Conservation (phyloP, 2,113 vertebrate species). For the Protobothrops mucrosquamatus region DNA sequence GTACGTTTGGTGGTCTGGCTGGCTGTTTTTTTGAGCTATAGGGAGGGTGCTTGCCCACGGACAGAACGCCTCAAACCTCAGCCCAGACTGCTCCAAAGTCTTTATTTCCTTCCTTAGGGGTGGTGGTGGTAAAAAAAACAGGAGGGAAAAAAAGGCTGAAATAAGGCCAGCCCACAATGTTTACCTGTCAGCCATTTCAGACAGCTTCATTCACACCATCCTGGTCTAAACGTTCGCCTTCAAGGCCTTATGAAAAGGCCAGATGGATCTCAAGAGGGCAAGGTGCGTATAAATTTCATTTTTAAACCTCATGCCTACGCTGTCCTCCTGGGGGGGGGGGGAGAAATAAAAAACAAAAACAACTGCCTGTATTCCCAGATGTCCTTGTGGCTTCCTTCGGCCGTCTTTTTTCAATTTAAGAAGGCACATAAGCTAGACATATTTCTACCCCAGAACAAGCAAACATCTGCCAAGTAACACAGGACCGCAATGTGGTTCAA, state of each 20-base stretch:
- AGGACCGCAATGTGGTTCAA: not conserved
- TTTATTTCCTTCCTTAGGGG: not conserved
- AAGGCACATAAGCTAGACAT: not conserved
- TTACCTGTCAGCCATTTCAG: not conserved
- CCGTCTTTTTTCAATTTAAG: not conserved
- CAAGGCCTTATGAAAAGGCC: not conserved
- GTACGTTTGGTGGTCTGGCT: not conserved
- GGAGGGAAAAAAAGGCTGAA: not conserved
- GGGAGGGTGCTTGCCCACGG: not conserved
- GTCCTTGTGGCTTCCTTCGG: not conserved
- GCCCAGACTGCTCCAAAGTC: not conserved
- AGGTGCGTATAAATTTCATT: not conserved
- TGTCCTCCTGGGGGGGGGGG: not conserved
- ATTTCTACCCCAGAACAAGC: not conserved
- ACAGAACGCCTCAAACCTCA: not conserved
- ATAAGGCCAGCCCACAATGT: not conserved
- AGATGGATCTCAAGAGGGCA: not conserved
- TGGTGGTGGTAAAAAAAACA: not conserved
- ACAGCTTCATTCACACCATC: not conserved
- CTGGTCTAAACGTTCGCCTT: not conserved
- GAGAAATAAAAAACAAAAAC: not conserved
- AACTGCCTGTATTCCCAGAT: not conserved
- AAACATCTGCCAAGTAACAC: not conserved
- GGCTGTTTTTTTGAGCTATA: no score
- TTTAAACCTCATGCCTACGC: not conserved